Percentiles rank a stretch among this genome's conserved stretches.
These are phyloP conservation scores for Sarcophaga bullata DNA, from an alignment of 1,140 invertebrate species.

Conservation along the genomic window DNA sequence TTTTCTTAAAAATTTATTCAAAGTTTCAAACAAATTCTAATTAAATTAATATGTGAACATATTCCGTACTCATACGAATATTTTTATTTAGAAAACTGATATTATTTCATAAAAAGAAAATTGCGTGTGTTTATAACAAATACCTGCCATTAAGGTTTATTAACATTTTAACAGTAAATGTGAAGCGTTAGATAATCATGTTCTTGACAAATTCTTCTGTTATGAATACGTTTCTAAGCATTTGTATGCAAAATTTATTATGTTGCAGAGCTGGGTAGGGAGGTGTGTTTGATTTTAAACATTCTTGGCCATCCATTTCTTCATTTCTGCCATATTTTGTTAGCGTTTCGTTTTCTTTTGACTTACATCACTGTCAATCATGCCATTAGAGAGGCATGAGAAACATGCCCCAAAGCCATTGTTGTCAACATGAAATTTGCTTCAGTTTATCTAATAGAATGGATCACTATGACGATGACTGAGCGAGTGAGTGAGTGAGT, in stretches of 20 bases:
- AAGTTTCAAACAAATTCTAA: no score
- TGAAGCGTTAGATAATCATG: background rate
- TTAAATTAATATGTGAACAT: no score
- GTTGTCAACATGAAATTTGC: conserved; percentile 6
- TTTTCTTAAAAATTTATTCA: no score
- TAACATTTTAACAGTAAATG: conserved; percentile 15
- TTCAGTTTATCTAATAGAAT: conserved; percentile 11
- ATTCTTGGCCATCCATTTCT: background rate
- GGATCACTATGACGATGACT: background rate
- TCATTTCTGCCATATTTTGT: background rate
- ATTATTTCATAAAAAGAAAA: no score
- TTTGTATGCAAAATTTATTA: background rate
- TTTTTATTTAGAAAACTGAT: no score
- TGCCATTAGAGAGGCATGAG: background rate
- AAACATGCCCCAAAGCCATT: background rate
- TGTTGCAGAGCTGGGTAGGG: background rate
- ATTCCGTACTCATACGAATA: no score
- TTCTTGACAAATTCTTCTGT: background rate
- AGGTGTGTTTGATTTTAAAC: background rate
- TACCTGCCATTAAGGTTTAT: background rate
- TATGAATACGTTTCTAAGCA: background rate
- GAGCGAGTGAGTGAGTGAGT: background rate
- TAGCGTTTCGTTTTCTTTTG: background rate
- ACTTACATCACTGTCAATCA: conserved; percentile 14
- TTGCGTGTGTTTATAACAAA: no score